Evolutionary conservation across 2,113 vertebrate genomes (phyloP), one percentile per base, ranked within the genome.

Genomic region (Mirounga angustirostris): DNA sequence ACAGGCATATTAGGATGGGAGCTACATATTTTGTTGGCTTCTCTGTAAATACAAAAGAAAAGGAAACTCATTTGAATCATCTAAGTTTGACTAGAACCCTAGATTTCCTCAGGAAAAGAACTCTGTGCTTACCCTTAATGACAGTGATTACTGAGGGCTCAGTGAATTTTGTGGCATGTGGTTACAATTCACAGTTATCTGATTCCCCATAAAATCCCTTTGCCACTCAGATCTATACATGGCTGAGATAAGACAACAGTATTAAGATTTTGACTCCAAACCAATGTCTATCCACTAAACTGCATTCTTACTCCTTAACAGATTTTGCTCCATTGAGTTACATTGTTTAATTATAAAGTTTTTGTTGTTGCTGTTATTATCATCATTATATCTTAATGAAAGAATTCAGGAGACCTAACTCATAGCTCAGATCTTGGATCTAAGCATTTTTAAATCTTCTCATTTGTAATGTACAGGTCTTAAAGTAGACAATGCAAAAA

Each of bases 401-500:
- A 85, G 22, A 81, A 50, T 81, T 50, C 50, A 21, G 16, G 16
- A 93, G 3, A 26, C 15, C 6, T 63, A 58, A 74, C 12, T 79
- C 24, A 52, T 50, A 36, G 89, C 46, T 4, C 19, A 89, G 28
- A 78, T 59, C 71, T 74, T 83, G 18, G 94, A 86, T 82, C 12
- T 16, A 67, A 80, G 16, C 4, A 50, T 16, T 84, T 92, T 18
- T 65, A 54, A 52, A 14, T 63, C 3, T 82, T 73, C 4, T 59
- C 18, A 65, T 87, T 46, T 56, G 0, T 92, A 58, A 78, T 18
- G 2, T 21, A 28, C n/a, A 11, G 8, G 4, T 30, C 36, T 74
- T 40, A 81, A 84, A 61, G 46, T 10, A 92, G 63, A 71, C n/a
- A 43, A 67, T 21, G 1, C 28, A 67, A 86, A 96, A 83, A 16